Evolutionary conservation across 2,797 vertebrate species (phyloP).

Genomic region (Paedocypris micromegethes): DNA sequence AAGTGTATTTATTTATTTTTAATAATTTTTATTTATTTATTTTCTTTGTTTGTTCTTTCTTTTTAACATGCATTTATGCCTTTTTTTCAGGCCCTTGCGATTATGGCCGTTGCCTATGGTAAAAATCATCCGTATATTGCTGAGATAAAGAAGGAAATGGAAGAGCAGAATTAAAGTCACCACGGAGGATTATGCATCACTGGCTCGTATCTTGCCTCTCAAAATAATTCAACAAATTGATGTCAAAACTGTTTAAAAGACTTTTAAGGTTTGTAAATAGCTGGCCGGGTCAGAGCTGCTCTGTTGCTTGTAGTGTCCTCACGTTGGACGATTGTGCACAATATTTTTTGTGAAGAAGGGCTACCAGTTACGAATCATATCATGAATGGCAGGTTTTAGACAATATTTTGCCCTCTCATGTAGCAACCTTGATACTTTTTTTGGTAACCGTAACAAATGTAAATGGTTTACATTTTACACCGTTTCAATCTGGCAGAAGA

Average conservation of each 20-base stretch:
- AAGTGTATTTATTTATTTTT: too few species aligned
- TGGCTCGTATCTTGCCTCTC: constrained; percentile 57
- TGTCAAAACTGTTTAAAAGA: constrained; percentile 27
- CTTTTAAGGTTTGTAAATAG: constrained; percentile 31
- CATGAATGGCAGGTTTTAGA: constrained; percentile 19
- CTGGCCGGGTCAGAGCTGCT: constrained; percentile 12
- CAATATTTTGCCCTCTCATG: constrained; percentile 19
- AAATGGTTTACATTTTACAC: constrained; percentile 3
- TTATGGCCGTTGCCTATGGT: constrained; percentile 96
- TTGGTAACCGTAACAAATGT: constrained; percentile 6
- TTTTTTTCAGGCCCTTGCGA: constrained; percentile 76
- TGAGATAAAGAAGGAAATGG: constrained; percentile 90
- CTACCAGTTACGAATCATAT: constrained; percentile 35
- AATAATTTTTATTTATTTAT: too few species aligned
- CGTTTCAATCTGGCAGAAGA: background rate
- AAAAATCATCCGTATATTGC: constrained; percentile 92
- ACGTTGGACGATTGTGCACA: constrained; percentile 11
- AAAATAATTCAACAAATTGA: constrained; percentile 22
- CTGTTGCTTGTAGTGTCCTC: constrained; percentile 30
- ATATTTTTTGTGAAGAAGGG: constrained; percentile 44
- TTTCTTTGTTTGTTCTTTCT: background rate
- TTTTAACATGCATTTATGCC: background rate
- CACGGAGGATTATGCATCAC: constrained; percentile 28
- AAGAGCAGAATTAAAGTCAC: constrained; percentile 63
- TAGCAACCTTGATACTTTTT: constrained; percentile 13